These are phyloP conservation scores for Apostichopus japonicus DNA, from an alignment of 35 echinoderm and acorn worm species.

Conservation along the genomic window DNA sequence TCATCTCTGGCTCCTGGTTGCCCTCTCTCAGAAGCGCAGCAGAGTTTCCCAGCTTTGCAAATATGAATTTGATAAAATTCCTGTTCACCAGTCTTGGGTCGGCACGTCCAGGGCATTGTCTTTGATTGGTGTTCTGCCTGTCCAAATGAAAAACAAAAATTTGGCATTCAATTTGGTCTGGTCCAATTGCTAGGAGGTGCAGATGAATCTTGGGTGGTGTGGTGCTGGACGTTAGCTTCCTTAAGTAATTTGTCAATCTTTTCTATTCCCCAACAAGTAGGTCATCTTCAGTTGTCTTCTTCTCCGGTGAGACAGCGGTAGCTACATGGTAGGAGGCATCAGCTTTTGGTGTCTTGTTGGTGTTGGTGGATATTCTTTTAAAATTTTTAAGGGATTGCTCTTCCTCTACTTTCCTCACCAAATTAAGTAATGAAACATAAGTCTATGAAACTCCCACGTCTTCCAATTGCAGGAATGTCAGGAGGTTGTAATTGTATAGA, in stretches of 20 bases:
- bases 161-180: conserved; percentile 2
- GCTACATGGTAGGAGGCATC: background rate
- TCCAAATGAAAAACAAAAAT: conserved; percentile 28
- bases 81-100: conserved; percentile 3
- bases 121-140: background rate
- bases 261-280: background rate
- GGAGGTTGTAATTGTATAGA: conserved; percentile 11
- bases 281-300: background rate
- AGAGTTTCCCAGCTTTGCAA: conserved; percentile 2
- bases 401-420: conserved; percentile 15
- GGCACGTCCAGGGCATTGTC: conserved; percentile 8
- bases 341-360: background rate
- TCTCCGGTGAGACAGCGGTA: background rate
- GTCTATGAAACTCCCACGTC: background rate
- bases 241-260: background rate
- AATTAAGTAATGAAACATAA: background rate
- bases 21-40: background rate
- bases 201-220: too few species aligned
- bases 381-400: background rate
- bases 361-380: background rate
- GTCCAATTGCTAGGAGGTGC: background rate
- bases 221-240: too few species aligned
- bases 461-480: background rate
- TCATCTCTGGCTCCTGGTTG: background rate
- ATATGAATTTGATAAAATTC: conserved; percentile 21